Evolutionary conservation across 2,888 invertebrate genomes (phyloP), one percentile per base, ranked within the genome.

Genomic region (Blera fallax): DNA sequence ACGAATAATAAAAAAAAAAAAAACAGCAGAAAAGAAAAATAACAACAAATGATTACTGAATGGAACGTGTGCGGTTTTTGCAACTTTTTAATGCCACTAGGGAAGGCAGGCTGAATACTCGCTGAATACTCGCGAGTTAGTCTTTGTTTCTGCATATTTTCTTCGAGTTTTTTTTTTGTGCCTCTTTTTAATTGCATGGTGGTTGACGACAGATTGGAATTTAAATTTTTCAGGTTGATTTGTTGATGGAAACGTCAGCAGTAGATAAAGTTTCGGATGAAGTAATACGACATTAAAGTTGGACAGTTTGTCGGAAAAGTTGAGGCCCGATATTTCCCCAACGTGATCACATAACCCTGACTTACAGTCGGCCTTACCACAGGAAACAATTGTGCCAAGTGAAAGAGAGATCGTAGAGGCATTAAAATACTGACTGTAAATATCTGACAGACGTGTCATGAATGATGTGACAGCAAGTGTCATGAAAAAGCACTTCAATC

Each of bases 31-130:
- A 32, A 67, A 37, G 10, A 34, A n/a, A 16, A 29, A 43, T 37
- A 70, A 62, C 14, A 72, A 56, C 62, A 72, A 56, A 32, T 70
- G 62, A 70, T 77, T 82, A 43, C 70, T 50, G 27, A 76, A 77
- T 77, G 82, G 58, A 72, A 77, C 70, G 70, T 72, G 52, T 77
- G 77, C 64, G 82, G 77, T 82, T 82, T 82, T 50, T 77, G 76
- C 82, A 72, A 72, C 64, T 62, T 65, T 77, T 77, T 48, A 56
- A 29, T 67, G 52, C 60, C 48, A 56, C 18, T 14, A 50, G 29
- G 29, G 21, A 8, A 1, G 48, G 11, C 18, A 58, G 6, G 43
- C 48, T 50, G 50, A 29, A 11, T 50, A 11, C 21, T 29, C 16
- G 16, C 11, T 21, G 7, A 21, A 14, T 50, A 11, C 21, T 29